Evolutionary conservation across 2,797 vertebrate species (phyloP).

Genomic region (Leptoclinus maculatus): DNA sequence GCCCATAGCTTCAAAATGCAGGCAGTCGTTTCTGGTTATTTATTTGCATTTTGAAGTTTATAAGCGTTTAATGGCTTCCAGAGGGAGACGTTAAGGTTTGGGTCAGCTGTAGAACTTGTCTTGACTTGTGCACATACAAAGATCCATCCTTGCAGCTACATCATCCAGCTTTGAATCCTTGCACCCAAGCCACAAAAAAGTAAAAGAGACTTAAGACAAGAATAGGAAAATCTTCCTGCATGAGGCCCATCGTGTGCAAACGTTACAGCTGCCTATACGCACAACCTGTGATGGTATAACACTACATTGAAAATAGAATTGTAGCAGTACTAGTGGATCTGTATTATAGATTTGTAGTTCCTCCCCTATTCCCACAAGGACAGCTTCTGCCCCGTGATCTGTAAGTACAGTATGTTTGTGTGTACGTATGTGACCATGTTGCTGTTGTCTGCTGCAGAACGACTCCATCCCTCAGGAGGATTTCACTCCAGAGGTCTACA

Average conservation of each 20-base stretch:
- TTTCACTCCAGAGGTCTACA: slow-evolving; percentile 94
- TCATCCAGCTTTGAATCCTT: not conserved
- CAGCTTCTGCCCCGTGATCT: not conserved
- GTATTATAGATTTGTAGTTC: not conserved
- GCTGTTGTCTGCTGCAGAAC: slow-evolving; percentile 83
- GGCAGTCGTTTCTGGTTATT: slow-evolving; percentile 9
- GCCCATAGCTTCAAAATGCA: slow-evolving; percentile 12
- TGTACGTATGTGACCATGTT: slow-evolving; percentile 18
- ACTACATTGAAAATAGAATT: not conserved
- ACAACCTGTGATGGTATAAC: not conserved
- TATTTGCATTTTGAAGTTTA: slow-evolving; percentile 11
- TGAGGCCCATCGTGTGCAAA: not conserved
- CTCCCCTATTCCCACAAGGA: not conserved
- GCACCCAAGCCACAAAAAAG: not conserved
- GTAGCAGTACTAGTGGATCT: not conserved
- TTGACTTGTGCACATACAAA: not conserved
- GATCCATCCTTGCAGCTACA: not conserved
- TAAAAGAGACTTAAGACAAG: not conserved
- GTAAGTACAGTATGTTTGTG: not conserved
- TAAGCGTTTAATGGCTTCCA: not conserved
- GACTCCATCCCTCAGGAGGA: slow-evolving; percentile 95
- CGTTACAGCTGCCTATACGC: not conserved
- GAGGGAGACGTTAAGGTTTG: not conserved
- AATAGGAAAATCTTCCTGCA: not conserved
- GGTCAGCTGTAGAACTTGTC: not conserved